Evolutionary conservation across 1,140 invertebrate genomes (phyloP).

Genomic region (Harpegnathos saltator): DNA sequence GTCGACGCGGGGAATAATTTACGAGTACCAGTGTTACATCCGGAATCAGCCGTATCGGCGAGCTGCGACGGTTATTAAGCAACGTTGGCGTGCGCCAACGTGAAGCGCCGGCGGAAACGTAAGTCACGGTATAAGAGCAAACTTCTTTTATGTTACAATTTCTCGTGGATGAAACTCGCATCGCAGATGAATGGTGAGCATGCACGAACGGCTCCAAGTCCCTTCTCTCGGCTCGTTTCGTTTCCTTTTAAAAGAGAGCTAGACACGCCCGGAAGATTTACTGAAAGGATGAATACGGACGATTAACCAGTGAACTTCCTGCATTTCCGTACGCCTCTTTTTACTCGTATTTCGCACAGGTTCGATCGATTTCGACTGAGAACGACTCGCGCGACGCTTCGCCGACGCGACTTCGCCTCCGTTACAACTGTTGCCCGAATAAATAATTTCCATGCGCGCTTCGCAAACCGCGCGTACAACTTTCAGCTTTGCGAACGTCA

Average conservation of each 20-base stretch:
- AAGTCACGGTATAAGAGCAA: conserved; percentile 20
- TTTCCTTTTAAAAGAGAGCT: conserved; percentile 44
- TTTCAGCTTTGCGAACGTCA: not conserved
- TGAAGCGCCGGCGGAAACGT: not conserved
- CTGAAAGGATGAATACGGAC: conserved; percentile 57
- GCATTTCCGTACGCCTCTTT: conserved; percentile 47
- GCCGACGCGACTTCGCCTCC: not conserved
- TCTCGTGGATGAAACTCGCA: conserved; percentile 32
- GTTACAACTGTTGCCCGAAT: not conserved
- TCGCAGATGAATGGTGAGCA: conserved; percentile 51
- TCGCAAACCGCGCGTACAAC: not conserved
- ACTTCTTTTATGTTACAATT: conserved; percentile 42
- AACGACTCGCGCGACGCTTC: not conserved
- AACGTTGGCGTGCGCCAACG: not conserved
- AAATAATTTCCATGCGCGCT: conserved; percentile 20
- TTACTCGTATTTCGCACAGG: conserved; percentile 23
- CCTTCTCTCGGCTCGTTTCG: not conserved
- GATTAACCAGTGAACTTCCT: conserved; percentile 60
- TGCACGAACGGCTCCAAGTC: conserved; percentile 37
- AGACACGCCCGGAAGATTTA: conserved; percentile 44
- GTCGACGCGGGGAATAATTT: not conserved
- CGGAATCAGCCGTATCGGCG: not conserved
- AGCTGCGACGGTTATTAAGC: conserved; percentile 17
- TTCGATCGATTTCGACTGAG: conserved; percentile 25
- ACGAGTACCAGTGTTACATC: not conserved